phyloP scores from a whole-genome alignment of 1,140 invertebrate genomes.

The Goniozus legneri region DNA sequence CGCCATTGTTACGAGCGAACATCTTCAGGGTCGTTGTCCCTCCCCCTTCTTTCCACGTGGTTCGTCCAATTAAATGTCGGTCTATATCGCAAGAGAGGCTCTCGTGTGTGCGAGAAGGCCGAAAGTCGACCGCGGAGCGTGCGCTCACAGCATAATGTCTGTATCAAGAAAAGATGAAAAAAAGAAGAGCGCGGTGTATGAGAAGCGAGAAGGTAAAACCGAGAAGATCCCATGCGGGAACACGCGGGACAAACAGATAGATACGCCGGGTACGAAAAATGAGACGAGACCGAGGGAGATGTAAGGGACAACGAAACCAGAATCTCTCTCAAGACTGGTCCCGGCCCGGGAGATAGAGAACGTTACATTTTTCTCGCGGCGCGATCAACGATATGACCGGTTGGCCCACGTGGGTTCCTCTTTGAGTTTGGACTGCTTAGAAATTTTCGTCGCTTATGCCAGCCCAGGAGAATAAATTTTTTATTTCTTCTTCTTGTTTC shows the following conservation, averaged over 20 bases:
- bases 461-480: too few relatives aligned
- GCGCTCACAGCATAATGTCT: slow-evolving; percentile 14
- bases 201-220: not conserved
- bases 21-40: slow-evolving; percentile 18
- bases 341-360: not conserved
- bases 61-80: slow-evolving; percentile 24
- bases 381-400: too few relatives aligned
- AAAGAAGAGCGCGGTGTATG: slow-evolving; percentile 1
- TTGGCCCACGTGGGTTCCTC: too few relatives aligned
- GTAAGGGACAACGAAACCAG: too few relatives aligned
- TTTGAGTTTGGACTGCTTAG: too few relatives aligned
- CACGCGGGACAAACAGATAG: slow-evolving; percentile 1
- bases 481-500: too few relatives aligned
- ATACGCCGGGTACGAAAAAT: too few relatives aligned
- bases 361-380: too few relatives aligned
- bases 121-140: not conserved
- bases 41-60: too few relatives aligned
- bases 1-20: slow-evolving; percentile 13
- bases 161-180: slow-evolving; percentile 15
- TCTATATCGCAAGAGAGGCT: not conserved
- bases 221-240: not conserved
- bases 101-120: not conserved
- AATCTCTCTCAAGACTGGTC: slow-evolving; percentile 11
- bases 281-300: too few relatives aligned
- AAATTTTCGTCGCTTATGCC: too few relatives aligned